Percentiles rank a stretch among this genome's conserved stretches.
These are phyloP conservation scores for Xyliphius kryptos DNA, from an alignment of 2,113 vertebrate species.

Conservation along the genomic window DNA sequence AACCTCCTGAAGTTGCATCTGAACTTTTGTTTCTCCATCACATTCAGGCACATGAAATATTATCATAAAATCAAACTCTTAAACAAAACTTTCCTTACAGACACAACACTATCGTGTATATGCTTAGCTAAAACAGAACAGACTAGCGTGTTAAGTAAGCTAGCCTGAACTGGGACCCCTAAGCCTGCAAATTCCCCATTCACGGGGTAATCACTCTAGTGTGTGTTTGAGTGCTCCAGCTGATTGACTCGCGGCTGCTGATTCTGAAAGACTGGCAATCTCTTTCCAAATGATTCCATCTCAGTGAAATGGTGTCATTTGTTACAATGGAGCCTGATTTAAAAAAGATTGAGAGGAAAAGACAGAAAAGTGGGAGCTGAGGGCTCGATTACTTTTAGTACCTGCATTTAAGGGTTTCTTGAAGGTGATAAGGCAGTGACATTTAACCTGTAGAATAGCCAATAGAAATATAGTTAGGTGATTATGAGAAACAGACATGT, in stretches of 20 bases:
- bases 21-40: too few species aligned
- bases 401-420: constrained; percentile 21
- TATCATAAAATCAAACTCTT: too few species aligned
- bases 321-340: constrained; percentile 38
- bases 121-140: constrained; percentile 10
- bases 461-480: constrained; percentile 21
- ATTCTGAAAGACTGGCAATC: constrained; percentile 44
- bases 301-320: constrained; percentile 35
- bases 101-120: constrained; percentile 3
- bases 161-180: constrained; percentile 19
- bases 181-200: constrained; percentile 33
- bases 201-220: constrained; percentile 37
- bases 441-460: constrained; percentile 22
- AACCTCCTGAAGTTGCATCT: too few species aligned
- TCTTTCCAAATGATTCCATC: constrained; percentile 40
- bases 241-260: constrained; percentile 40
- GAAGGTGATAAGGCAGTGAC: constrained; percentile 29
- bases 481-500: background rate
- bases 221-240: constrained; percentile 34
- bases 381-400: constrained; percentile 12
- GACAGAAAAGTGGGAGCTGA: constrained; percentile 3
- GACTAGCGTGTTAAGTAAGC: constrained; percentile 30
- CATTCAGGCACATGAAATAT: too few species aligned
- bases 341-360: constrained; percentile 21
- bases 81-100: constrained; percentile 11